Conservation (phyloP, 2,113 vertebrate species). For the Limnothrissa miodon region DNA sequence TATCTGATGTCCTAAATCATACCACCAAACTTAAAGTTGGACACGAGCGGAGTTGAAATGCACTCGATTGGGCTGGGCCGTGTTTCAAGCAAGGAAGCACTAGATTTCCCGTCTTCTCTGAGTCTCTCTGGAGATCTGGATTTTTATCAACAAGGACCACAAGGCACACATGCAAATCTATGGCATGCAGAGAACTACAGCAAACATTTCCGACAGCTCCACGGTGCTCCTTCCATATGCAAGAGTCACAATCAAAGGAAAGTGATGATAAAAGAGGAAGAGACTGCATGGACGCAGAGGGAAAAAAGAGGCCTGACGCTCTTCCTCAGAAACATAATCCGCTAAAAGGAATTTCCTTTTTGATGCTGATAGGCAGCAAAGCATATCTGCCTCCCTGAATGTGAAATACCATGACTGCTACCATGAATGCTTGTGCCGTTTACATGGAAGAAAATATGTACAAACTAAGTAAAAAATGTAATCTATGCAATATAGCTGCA, state of each 20-base stretch:
- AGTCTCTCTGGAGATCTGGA: slow-evolving; percentile 24
- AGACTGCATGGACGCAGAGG: not conserved
- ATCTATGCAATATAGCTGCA: not conserved
- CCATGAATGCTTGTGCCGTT: slow-evolving; percentile 8
- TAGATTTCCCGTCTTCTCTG: not conserved
- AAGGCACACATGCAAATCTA: slow-evolving; percentile 38
- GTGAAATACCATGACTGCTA: not conserved
- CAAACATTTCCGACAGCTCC: not conserved
- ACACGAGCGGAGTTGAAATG: not conserved
- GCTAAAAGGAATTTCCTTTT: slow-evolving; percentile 9
- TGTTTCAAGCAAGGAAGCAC: not conserved
- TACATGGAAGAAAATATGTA: not conserved
- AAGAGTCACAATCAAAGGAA: slow-evolving; percentile 10
- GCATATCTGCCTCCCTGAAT: not conserved
- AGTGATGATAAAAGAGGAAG: slow-evolving; percentile 21
- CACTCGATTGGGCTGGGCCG: not conserved
- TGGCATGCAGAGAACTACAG: slow-evolving; percentile 30
- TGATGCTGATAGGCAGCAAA: slow-evolving; percentile 7
- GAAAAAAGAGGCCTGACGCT: not conserved
- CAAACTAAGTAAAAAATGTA: not conserved
- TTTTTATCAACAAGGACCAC: slow-evolving; percentile 24
- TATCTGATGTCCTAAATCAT: not conserved
- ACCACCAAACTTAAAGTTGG: not conserved
- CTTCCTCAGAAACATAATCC: not conserved
- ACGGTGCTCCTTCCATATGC: slow-evolving; percentile 14